These are phyloP conservation scores for Donacobius atricapilla DNA, from an alignment of 2,113 vertebrate species.

Conservation along the genomic window DNA sequence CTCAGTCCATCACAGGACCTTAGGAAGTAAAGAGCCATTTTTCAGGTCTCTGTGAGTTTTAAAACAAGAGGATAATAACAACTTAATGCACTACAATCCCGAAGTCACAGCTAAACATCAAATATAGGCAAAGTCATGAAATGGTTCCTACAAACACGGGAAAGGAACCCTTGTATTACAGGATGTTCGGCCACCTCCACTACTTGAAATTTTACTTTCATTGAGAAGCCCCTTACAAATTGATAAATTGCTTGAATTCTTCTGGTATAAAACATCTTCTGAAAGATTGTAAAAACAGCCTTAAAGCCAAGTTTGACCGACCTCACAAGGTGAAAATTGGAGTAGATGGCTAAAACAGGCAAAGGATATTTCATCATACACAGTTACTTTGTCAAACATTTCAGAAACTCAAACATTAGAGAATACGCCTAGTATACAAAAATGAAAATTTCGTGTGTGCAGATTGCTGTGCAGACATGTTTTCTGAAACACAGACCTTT, in stretches of 20 bases:
- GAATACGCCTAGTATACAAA: not conserved
- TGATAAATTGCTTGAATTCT: not conserved
- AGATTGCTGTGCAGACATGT: not conserved
- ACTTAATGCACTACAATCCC: not conserved
- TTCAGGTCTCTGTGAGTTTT: not conserved
- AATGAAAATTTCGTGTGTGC: not conserved
- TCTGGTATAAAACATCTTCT: not conserved
- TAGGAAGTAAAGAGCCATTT: not conserved
- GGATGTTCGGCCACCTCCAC: not conserved
- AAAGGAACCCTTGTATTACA: not conserved
- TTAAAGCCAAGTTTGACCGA: not conserved
- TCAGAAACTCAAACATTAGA: not conserved
- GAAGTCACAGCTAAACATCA: not conserved
- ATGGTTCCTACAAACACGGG: not conserved
- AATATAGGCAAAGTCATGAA: not conserved
- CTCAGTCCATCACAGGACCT: accelerated
- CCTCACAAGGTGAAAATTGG: not conserved
- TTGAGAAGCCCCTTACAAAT: not conserved
- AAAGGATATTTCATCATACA: not conserved
- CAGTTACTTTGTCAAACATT: not conserved
- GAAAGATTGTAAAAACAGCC: not conserved
- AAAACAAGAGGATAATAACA: not conserved
- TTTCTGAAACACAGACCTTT: not conserved
- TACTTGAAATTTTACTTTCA: not conserved
- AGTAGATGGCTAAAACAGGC: not conserved